Base-by-base conservation (phyloP, 2,888 invertebrate genomes). In the Heliconius cydno region DNA sequence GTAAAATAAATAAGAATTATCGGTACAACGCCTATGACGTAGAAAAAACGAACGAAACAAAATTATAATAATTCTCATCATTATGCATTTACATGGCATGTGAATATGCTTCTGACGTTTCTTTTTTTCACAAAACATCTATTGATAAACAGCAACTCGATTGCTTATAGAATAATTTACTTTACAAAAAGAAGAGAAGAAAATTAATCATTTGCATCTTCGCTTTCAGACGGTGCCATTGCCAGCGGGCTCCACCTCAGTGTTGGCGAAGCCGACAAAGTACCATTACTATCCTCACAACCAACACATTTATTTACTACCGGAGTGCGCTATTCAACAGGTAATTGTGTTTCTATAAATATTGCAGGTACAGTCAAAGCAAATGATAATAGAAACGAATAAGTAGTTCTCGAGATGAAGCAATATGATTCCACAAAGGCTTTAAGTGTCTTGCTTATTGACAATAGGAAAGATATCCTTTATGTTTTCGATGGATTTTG, bases 211-310 rank as follows among this genome's bases (percentile, higher is more conserved):
- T 79, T 67, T 66, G 81, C 78, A 78, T 81, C 75, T 89, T 89
- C 88, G 79, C 83, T 96, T 96, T 84, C 96, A 97, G 97, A 97
- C 97, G 87, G 94, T 96, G 84, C 96, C 96, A 77, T 89, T 97
- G 86, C 97, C 96, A 74, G 96, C 96, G 70, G 96, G 96, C 30
- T 96, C 97, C 70, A 96, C 97, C 82, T 96, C 96, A 79, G 96
- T 96, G 71, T 94, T 97, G 84, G 97, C 97, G 75, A 98, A 98
- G 90, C 98, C 98, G 41, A 98, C 98, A 83, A 98, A 98, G 95
- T 98, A 98, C 94, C 98, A 98, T 92, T 98, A 98, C 95, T 98
- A 98, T 92, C 98, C 98, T 52, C 98, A 98, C 94, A 98, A 98
- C 94, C 98, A 98, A 92, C 98, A 98, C 94, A 97, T 98, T 88